Conservation (phyloP, 2,113 vertebrate species). For the Archocentrus centrarchus region DNA sequence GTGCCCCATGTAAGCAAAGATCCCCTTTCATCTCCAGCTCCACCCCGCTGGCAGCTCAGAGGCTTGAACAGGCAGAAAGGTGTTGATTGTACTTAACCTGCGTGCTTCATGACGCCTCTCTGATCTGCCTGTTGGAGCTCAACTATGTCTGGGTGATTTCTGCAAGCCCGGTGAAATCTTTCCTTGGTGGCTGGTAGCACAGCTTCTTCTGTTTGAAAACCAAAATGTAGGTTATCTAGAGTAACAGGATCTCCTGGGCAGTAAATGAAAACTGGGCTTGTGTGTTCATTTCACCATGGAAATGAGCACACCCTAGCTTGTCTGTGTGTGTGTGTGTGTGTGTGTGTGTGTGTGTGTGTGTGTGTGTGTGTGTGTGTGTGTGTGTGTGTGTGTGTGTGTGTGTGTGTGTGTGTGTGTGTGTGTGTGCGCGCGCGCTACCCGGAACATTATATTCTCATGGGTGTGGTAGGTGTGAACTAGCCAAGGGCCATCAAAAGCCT, state of each 20-base stretch:
- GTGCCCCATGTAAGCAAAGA: constrained; percentile 1
- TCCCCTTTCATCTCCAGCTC: constrained; percentile 31
- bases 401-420: not conserved
- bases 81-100: constrained; percentile 45
- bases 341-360: not conserved
- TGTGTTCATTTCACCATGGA: constrained; percentile 21
- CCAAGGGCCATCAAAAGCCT: constrained; percentile 13
- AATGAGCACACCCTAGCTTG: not conserved
- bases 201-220: constrained; percentile 18
- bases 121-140: not conserved
- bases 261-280: constrained; percentile 15
- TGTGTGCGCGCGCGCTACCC: constrained; percentile 21
- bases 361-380: not conserved
- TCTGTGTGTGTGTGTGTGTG: not conserved
- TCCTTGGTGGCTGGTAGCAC: not conserved
- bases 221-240: constrained; percentile 10
- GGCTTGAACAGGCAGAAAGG: constrained; percentile 4
- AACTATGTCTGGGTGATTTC: constrained; percentile 4
- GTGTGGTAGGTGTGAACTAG: constrained; percentile 44
- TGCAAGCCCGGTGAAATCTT: not conserved
- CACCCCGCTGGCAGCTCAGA: constrained; percentile 7
- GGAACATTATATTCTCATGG: constrained; percentile 45
- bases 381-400: no score
- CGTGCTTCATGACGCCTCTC: constrained; percentile 7
- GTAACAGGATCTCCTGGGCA: constrained; percentile 16